These are phyloP conservation scores for Polydrusus pterygomalis DNA, from an alignment of 2,888 invertebrate species.

Conservation along the genomic window DNA sequence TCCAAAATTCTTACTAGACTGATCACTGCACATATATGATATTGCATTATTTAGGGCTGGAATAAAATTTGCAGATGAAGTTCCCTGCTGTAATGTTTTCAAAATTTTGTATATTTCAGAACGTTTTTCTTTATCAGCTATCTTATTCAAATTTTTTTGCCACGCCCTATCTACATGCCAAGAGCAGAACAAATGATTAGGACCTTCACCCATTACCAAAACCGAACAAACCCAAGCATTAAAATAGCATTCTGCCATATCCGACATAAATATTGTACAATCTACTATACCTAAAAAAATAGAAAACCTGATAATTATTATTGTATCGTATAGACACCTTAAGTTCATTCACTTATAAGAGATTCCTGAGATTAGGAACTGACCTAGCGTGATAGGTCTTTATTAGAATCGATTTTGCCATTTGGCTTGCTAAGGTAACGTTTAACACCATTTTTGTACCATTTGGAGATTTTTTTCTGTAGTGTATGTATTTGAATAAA, in stretches of 20 bases:
- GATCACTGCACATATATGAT: background rate
- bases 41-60: slow-evolving; percentile 2
- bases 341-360: background rate
- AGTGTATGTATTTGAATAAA: background rate
- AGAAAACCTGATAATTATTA: background rate
- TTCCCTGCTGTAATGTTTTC: slow-evolving; percentile 39
- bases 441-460: background rate
- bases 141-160: slow-evolving; percentile 46
- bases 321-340: background rate
- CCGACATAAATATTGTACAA: slow-evolving; percentile 57
- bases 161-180: slow-evolving; percentile 55
- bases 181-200: slow-evolving; percentile 54
- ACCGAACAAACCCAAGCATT: slow-evolving; percentile 58
- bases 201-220: slow-evolving; percentile 51
- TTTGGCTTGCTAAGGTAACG: background rate
- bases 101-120: slow-evolving; percentile 42
- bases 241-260: slow-evolving; percentile 56
- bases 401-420: background rate
- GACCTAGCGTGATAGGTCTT: too few species aligned
- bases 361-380: background rate
- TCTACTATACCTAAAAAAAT: slow-evolving; percentile 29
- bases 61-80: background rate
- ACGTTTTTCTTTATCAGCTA: slow-evolving; percentile 30
- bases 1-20: background rate
- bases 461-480: too few species aligned